Evolutionary conservation across 2,113 vertebrate species (phyloP).

Genomic region (Cochlearius cochlearius): DNA sequence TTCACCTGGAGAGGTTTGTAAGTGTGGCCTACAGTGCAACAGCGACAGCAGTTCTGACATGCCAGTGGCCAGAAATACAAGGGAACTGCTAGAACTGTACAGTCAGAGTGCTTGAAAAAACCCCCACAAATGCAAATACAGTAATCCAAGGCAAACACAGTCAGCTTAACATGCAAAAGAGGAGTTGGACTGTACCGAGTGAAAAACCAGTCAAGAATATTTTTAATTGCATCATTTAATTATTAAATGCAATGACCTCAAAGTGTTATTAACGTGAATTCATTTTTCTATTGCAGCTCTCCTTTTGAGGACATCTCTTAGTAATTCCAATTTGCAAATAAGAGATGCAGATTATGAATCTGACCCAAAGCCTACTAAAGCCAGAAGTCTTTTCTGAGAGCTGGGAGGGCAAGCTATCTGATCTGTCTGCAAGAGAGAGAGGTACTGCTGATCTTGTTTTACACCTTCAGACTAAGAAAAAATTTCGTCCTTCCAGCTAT

Average conservation of each 20-base stretch:
- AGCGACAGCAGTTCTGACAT: background rate
- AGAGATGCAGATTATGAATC: background rate
- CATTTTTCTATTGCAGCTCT: background rate
- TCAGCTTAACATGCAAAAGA: background rate
- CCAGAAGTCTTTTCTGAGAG: background rate
- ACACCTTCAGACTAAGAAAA: background rate
- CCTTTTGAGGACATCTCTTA: background rate
- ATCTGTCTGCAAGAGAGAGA: background rate
- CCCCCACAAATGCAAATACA: background rate
- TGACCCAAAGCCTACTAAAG: background rate
- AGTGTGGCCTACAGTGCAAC: background rate
- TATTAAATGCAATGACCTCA: background rate
- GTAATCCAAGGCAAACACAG: background rate
- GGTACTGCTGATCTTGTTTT: background rate
- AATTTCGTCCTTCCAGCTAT: background rate
- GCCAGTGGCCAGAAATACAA: background rate
- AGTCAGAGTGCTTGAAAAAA: background rate
- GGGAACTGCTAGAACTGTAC: background rate
- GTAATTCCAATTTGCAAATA: background rate
- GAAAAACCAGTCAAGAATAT: background rate
- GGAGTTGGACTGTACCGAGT: background rate
- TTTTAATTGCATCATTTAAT: background rate
- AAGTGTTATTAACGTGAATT: background rate
- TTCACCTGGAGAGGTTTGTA: background rate
- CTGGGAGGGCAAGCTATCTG: background rate